phyloP scores from a whole-genome alignment of 1,140 invertebrate species.

The Cherax quadricarinatus region DNA sequence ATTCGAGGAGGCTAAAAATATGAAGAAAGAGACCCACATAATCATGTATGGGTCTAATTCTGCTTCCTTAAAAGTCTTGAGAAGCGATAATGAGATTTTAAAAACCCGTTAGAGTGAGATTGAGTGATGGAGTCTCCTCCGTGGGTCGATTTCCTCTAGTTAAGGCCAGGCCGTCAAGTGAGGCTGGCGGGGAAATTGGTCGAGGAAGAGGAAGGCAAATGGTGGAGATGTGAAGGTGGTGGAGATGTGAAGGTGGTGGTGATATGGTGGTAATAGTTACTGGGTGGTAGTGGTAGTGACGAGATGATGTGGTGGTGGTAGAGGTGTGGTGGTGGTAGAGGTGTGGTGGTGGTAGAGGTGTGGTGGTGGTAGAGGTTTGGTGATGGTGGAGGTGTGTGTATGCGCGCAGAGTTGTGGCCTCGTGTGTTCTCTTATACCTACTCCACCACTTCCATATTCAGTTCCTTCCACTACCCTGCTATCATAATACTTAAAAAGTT shows the following conservation, averaged over 20 bases:
- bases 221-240: background rate
- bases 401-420: no score
- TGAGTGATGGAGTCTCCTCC: background rate
- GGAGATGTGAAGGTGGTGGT: background rate
- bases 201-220: background rate
- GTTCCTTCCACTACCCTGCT: no score
- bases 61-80: background rate
- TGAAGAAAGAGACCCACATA: background rate
- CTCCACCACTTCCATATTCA: no score
- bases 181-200: conserved; percentile 3
- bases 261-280: background rate
- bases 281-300: background rate
- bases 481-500: no score
- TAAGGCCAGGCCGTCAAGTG: background rate
- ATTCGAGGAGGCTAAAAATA: background rate
- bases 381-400: background rate
- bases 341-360: background rate
- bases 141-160: background rate
- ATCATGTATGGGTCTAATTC: background rate
- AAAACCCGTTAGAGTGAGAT: background rate
- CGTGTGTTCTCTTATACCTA: no score
- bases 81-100: background rate
- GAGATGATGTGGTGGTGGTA: background rate
- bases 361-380: background rate
- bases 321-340: background rate